Conservation (phyloP, 2,113 vertebrate species). For the Dipodomys spectabilis region DNA sequence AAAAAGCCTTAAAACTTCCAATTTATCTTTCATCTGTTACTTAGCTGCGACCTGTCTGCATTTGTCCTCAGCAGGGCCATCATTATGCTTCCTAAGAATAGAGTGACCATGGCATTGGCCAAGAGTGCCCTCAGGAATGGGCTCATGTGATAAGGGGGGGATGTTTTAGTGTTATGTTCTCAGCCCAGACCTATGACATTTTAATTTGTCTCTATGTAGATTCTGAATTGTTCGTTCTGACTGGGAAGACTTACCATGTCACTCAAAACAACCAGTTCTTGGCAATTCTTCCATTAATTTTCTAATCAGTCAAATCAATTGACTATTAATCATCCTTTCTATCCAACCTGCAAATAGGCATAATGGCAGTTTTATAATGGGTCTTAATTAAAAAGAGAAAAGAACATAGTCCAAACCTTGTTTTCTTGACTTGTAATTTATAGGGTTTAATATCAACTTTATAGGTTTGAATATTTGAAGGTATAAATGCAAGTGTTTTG, state of each 20-base stretch:
- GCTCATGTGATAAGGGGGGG: background rate
- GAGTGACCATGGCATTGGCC: background rate
- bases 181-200: background rate
- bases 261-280: constrained; percentile 28
- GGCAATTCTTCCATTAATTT: constrained; percentile 21
- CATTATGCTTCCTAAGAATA: background rate
- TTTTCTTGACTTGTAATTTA: constrained; percentile 17
- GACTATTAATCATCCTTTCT: background rate
- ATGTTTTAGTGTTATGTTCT: background rate
- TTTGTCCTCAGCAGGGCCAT: constrained; percentile 9
- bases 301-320: background rate
- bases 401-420: background rate
- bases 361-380: background rate
- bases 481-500: background rate
- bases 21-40: constrained; percentile 55
- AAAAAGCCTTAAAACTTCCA: constrained; percentile 52
- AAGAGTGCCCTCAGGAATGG: background rate
- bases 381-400: background rate
- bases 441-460: background rate
- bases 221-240: constrained; percentile 43
- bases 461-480: background rate
- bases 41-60: constrained; percentile 13
- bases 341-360: background rate
- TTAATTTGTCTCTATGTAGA: background rate
- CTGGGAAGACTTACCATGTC: background rate